phyloP scores from a whole-genome alignment of 1,140 invertebrate species.

The Brachionus plicatilis region DNA sequence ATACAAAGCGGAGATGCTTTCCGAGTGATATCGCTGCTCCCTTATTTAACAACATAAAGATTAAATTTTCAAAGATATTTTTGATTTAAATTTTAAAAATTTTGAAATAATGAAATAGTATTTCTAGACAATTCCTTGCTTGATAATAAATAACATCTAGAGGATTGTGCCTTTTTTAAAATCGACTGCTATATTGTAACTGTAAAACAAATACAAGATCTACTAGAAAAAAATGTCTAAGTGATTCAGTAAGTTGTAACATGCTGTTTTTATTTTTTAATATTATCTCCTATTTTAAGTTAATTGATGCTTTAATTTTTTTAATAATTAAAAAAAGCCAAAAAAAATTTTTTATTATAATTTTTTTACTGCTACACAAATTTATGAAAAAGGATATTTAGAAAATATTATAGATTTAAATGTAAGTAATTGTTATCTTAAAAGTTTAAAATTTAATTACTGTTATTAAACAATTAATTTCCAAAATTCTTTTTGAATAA shows the following conservation, averaged over 20 bases:
- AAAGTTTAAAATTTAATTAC: not conserved
- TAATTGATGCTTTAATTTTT: not conserved
- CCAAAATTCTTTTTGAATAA: too few relatives aligned
- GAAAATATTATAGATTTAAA: not conserved
- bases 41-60: not conserved
- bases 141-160: not conserved
- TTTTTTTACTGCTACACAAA: not conserved
- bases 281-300: not conserved
- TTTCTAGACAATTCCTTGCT: not conserved
- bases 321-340: not conserved
- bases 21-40: not conserved
- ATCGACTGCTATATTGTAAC: not conserved
- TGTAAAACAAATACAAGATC: not conserved
- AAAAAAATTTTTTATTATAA: not conserved
- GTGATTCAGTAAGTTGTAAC: not conserved
- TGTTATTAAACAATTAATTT: too few relatives aligned
- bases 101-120: not conserved
- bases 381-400: not conserved
- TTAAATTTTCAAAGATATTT: not conserved
- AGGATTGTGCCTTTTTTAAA: not conserved
- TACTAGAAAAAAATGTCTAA: not conserved
- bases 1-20: not conserved
- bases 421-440: not conserved
- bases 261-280: too few relatives aligned
- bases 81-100: not conserved